Conservation (phyloP, 2,888 invertebrate genomes). For the Ichneumoninae sp. region DNA sequence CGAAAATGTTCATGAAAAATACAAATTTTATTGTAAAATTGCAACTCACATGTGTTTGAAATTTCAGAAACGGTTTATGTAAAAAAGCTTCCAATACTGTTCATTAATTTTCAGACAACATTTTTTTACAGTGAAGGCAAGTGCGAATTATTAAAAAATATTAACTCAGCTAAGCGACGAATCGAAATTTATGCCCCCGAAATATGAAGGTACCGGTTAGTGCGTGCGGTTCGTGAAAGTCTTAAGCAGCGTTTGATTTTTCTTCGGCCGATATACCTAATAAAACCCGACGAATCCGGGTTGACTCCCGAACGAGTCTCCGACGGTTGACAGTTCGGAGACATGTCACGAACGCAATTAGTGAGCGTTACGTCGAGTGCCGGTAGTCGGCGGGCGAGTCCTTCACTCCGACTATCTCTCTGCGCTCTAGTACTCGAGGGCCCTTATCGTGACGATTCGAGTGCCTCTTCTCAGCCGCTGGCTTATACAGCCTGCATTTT, state of each 20-base stretch:
- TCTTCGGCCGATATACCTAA: background rate
- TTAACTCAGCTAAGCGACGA: background rate
- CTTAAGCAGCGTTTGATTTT: conserved; percentile 4
- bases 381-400: conserved; percentile 66
- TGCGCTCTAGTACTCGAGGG: conserved; percentile 61
- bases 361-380: conserved; percentile 83
- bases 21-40: too few relatives aligned
- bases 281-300: conserved; percentile 34
- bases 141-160: background rate
- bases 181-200: background rate
- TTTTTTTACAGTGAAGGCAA: too few relatives aligned
- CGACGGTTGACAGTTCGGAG: conserved; percentile 79
- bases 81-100: too few relatives aligned
- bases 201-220: background rate
- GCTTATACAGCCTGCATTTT: conserved; percentile 80
- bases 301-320: conserved; percentile 71
- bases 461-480: conserved; percentile 63
- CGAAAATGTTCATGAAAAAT: too few relatives aligned
- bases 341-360: conserved; percentile 84
- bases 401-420: conserved; percentile 73
- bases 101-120: too few relatives aligned
- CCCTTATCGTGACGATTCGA: conserved; percentile 57
- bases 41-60: too few relatives aligned
- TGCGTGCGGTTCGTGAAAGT: background rate
- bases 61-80: too few relatives aligned